Percentiles rank a stretch among this genome's conserved stretches.
These are phyloP conservation scores for Eucidaris tribuloides DNA, from an alignment of 35 echinoderm and acorn worm species.

Conservation along the genomic window DNA sequence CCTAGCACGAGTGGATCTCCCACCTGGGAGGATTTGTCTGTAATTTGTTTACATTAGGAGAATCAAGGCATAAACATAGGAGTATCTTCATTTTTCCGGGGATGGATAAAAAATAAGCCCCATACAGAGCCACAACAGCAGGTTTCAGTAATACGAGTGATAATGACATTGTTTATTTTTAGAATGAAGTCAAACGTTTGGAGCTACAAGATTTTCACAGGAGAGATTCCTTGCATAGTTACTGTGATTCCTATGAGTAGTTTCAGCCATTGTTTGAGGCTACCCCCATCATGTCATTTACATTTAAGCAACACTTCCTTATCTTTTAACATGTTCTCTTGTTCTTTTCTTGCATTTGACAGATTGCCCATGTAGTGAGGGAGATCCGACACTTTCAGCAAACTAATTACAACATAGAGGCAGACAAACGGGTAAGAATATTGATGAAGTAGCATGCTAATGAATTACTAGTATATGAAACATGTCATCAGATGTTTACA, in stretches of 20 bases:
- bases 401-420: constrained; percentile 85
- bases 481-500: too few species aligned
- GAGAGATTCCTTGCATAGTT: not conserved
- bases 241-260: not conserved
- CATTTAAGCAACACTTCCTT: not conserved
- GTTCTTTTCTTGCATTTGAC: not conserved
- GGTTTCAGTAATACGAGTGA: too few species aligned
- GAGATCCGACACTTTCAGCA: constrained; percentile 98
- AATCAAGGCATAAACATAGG: too few species aligned
- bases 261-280: not conserved
- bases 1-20: too few species aligned
- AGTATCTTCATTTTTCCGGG: too few species aligned
- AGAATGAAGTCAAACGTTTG: not conserved
- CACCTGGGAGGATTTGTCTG: too few species aligned
- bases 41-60: too few species aligned
- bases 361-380: constrained; percentile 96
- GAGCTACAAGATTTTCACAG: not conserved
- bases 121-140: too few species aligned
- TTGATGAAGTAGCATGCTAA: not conserved
- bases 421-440: constrained; percentile 75
- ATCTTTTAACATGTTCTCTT: not conserved
- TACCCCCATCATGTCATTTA: not conserved
- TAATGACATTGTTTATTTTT: too few species aligned
- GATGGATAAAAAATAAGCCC: too few species aligned
- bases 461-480: too few species aligned